phyloP scores from a whole-genome alignment of 1,140 invertebrate genomes.

The Drosophila nannoptera region DNA sequence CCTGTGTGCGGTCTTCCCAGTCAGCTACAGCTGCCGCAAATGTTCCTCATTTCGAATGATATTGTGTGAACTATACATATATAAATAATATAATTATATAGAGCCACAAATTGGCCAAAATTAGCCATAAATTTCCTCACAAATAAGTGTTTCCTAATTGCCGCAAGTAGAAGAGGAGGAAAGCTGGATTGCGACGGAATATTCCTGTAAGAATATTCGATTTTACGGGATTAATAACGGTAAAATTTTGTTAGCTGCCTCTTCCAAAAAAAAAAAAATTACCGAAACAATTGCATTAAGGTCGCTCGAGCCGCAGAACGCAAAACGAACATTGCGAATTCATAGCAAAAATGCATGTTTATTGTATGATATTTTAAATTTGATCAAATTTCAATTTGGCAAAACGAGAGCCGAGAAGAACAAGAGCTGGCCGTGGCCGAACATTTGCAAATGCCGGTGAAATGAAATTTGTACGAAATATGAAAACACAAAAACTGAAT shows the following conservation, averaged over 20 bases:
- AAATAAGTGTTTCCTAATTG: neutral
- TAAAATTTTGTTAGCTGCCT: too few relatives aligned
- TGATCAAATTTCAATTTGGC: conserved; percentile 65
- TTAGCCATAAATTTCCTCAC: too few relatives aligned
- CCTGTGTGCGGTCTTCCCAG: conserved; percentile 32
- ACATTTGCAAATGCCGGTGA: conserved; percentile 24
- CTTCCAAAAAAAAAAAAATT: too few relatives aligned
- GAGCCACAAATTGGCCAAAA: neutral
- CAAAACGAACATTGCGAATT: conserved; percentile 31
- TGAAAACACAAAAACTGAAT: conserved; percentile 42
- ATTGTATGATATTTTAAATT: conserved; percentile 62
- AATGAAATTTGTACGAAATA: conserved; percentile 54
- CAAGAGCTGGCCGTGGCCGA: neutral
- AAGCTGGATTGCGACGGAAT: neutral
- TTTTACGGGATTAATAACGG: neutral
- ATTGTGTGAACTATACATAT: neutral
- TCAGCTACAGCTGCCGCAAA: conserved; percentile 26
- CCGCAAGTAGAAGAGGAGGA: neutral
- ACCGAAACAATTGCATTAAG: conserved; percentile 9
- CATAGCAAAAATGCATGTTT: conserved; percentile 50
- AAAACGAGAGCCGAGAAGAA: conserved; percentile 19
- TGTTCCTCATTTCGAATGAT: too few relatives aligned
- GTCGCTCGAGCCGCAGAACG: neutral
- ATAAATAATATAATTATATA: neutral
- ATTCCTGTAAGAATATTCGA: neutral